These are phyloP conservation scores for Porites australiensis DNA, from an alignment of 64 coral and sea anemone species.

Conservation along the genomic window DNA sequence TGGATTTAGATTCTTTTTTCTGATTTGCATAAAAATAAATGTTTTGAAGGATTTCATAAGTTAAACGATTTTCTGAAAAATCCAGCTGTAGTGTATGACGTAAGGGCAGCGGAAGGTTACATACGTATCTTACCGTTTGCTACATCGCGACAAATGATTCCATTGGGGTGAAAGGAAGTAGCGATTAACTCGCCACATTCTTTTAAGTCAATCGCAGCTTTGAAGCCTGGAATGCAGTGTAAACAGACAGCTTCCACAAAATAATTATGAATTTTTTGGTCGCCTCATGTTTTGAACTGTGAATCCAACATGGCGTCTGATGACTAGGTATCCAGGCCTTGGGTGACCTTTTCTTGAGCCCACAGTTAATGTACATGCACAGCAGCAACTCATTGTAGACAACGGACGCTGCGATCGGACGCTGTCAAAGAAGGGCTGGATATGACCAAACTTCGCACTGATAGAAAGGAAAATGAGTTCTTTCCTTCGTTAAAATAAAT, in stretches of 20 bases:
- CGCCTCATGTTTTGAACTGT: neutral
- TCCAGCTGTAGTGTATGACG: neutral
- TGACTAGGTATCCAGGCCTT: slow-evolving; percentile 35
- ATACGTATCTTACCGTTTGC: neutral
- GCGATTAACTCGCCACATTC: slow-evolving; percentile 39
- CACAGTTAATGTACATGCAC: neutral
- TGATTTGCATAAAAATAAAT: too few species aligned
- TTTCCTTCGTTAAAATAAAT: neutral
- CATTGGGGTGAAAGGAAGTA: slow-evolving; percentile 1
- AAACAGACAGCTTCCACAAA: too few species aligned
- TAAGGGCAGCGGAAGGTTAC: neutral
- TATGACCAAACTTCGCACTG: neutral
- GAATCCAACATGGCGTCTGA: neutral
- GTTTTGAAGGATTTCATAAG: too few species aligned
- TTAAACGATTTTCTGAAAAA: neutral
- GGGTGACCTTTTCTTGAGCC: neutral
- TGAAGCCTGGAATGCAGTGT: too few species aligned
- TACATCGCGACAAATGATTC: slow-evolving; percentile 10
- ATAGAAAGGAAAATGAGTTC: neutral
- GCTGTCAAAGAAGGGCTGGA: neutral
- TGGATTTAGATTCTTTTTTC: too few species aligned
- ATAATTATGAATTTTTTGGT: neutral
- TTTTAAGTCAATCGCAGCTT: neutral
- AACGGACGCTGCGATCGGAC: slow-evolving; percentile 52
- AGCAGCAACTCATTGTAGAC: slow-evolving; percentile 29